phyloP scores from a whole-genome alignment of 1,140 invertebrate genomes.

The Drosophila yakuba region DNA sequence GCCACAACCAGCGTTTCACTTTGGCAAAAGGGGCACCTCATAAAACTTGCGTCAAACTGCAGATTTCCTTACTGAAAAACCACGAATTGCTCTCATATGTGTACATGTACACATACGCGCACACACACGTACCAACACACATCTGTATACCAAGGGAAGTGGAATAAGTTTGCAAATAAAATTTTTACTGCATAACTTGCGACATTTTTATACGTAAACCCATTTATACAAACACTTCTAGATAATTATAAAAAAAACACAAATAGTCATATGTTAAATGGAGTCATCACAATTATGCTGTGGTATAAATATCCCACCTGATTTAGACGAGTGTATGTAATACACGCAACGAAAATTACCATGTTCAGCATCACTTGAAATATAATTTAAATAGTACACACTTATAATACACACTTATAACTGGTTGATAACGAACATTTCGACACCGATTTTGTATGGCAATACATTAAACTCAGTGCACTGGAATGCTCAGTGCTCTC shows the following conservation, averaged over 20 bases:
- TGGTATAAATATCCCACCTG: slow-evolving; percentile 38
- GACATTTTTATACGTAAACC: background rate
- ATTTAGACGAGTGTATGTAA: slow-evolving; percentile 36
- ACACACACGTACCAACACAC: background rate
- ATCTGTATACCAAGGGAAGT: slow-evolving; percentile 31
- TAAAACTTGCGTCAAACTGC: slow-evolving; percentile 9
- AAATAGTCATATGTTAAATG: slow-evolving; percentile 34
- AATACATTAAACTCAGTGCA: slow-evolving; percentile 3
- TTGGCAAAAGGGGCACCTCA: background rate
- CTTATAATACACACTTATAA: background rate
- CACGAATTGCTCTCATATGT: slow-evolving; percentile 31
- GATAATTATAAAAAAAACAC: slow-evolving; percentile 12
- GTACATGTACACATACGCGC: slow-evolving; percentile 13
- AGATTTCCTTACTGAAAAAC: slow-evolving; percentile 29
- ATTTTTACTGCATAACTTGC: slow-evolving; percentile 23
- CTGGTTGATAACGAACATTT: background rate
- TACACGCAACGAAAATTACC: slow-evolving; percentile 24
- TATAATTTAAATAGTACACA: background rate
- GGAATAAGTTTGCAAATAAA: slow-evolving; percentile 39
- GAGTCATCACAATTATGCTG: slow-evolving; percentile 10
- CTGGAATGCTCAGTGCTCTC: slow-evolving; percentile 20
- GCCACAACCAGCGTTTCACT: background rate
- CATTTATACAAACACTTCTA: background rate
- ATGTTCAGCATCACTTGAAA: background rate
- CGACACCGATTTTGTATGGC: slow-evolving; percentile 1